Base-by-base conservation (phyloP, 2,797 vertebrate species). In the Crenichthys baileyi region DNA sequence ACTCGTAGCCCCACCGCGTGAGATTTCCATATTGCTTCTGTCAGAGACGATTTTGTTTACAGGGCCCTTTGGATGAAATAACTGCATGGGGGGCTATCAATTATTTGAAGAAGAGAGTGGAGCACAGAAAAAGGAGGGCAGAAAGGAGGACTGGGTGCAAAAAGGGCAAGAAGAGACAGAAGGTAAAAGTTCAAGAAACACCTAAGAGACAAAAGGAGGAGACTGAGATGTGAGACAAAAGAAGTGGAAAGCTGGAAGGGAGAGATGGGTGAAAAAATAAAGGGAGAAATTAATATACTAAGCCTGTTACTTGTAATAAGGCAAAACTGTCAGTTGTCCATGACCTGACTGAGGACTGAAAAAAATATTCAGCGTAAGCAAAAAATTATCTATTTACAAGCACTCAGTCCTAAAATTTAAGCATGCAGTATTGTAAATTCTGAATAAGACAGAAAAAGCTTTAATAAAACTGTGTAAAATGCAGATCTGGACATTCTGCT, bases 11-110 rank as follows among this genome's bases (percentile, higher is more conserved):
- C 83, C 87, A 81, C 89, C 67, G 87, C 76, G 70, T 81, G 73
- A 87, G 86, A 95, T 95, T 94, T 94, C 94, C 94, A 95, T 95
- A 95, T 94, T 95, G 93, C 79, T 89, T 91, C 93, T 94, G 95
- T 95, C 95, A 90, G 75, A 88, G 88, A 88, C 85, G 51, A 91
- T 89, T 95, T 94, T 94, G 94, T 96, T 95, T 95, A 96, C 95
- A 93, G 90, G 93, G 88, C 91, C 89, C 90, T 94, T 92, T 90
- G 84, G 90, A 94, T 95, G 95, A 95, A 96, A 94, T 94, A 96
- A 91, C 88, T 91, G 80, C 87, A 79, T 70, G 39, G 71, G 78
- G 82, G 44, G 58, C 89, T 86, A 94, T 95, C 94, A 94, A 91
- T 95, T 92, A 93, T 81, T 56, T 82, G 31, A 76, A 75, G 80